A percentile compares a stretch with the other conserved stretches of the same genome.
Evolutionary conservation across 2,797 vertebrate genomes (phyloP).

Genomic region (Dryobates pubescens): DNA sequence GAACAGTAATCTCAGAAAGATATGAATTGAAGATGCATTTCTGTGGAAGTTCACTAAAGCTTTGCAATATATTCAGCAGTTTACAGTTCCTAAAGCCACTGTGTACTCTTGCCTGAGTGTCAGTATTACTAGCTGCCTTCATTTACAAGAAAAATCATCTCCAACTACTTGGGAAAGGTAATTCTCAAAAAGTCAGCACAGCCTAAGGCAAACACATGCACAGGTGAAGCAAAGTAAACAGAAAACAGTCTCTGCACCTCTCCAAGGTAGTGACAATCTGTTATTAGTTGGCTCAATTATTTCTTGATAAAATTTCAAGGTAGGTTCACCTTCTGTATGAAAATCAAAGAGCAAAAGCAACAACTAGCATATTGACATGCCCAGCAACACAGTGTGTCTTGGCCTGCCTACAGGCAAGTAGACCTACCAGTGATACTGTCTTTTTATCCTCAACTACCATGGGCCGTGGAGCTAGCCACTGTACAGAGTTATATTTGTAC

Average conservation of each 20-base stretch:
- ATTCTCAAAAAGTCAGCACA: not conserved
- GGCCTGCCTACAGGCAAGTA: not conserved
- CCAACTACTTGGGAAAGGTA: not conserved
- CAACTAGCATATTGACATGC: not conserved
- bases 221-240: not conserved
- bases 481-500: slow-evolving; percentile 17
- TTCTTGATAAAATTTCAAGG: not conserved
- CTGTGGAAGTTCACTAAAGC: not conserved
- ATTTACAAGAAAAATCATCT: not conserved
- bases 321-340: not conserved
- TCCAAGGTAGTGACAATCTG: not conserved
- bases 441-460: not conserved
- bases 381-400: not conserved
- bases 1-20: not conserved
- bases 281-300: not conserved
- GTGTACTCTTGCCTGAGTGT: not conserved
- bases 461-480: not conserved
- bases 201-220: not conserved
- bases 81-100: not conserved
- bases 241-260: not conserved
- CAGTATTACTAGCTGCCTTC: not conserved
- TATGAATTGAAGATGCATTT: not conserved
- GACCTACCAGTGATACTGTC: not conserved
- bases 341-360: not conserved
- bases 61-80: not conserved